These are phyloP conservation scores for Scomberomorus guttatus DNA, from an alignment of 2,797 vertebrate genomes.

Conservation along the genomic window DNA sequence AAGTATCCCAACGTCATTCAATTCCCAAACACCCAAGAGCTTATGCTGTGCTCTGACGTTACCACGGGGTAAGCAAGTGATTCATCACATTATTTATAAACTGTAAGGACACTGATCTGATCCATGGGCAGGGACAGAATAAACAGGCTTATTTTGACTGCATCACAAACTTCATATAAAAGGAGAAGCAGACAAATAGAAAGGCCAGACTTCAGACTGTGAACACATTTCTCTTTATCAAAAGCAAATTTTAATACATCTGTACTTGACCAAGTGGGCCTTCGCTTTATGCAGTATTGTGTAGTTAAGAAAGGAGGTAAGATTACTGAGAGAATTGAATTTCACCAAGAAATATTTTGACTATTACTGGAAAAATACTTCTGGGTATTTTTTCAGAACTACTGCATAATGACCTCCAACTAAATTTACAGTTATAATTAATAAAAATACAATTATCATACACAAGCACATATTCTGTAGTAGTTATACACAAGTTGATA, in stretches of 20 bases:
- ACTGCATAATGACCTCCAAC: background rate
- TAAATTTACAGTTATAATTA: too few relatives aligned
- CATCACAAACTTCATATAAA: slow-evolving; percentile 31
- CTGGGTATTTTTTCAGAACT: background rate
- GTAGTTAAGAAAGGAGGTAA: background rate
- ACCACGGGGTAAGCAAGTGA: slow-evolving; percentile 15
- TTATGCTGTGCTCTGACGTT: slow-evolving; percentile 28
- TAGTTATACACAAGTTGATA: background rate
- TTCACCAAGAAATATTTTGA: background rate
- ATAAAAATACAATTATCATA: too few relatives aligned
- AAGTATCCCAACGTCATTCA: background rate
- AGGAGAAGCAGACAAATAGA: slow-evolving; percentile 9
- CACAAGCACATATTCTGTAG: background rate
- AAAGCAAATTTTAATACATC: background rate
- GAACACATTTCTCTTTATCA: background rate
- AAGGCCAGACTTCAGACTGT: background rate
- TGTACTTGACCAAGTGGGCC: slow-evolving; percentile 2
- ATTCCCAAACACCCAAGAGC: slow-evolving; percentile 30
- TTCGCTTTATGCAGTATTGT: background rate
- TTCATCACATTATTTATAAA: slow-evolving; percentile 62
- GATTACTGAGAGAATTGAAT: background rate
- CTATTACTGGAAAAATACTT: background rate
- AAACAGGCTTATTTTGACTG: slow-evolving; percentile 48
- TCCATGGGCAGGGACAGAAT: slow-evolving; percentile 18
- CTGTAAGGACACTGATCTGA: slow-evolving; percentile 43